Percentiles rank a stretch among this genome's conserved stretches.
phyloP scores from a whole-genome alignment of 2,797 vertebrate species.

The Graptemys geographica region DNA sequence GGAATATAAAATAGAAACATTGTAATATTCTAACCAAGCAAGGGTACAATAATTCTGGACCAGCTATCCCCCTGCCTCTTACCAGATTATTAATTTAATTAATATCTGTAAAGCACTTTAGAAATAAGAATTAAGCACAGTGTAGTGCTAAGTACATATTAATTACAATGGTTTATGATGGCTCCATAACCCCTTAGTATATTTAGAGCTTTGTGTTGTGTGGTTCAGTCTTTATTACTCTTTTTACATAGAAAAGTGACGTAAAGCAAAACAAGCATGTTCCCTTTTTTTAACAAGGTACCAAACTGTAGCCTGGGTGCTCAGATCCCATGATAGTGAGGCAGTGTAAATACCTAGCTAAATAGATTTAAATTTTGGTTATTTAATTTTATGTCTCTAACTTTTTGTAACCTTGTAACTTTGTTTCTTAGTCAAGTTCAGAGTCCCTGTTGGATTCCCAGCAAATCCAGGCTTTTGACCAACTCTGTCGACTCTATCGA shows the following conservation, averaged over 20 bases:
- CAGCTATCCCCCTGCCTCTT: slow-evolving; percentile 34
- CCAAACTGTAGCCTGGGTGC: background rate
- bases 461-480: slow-evolving; percentile 94
- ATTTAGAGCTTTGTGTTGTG: background rate
- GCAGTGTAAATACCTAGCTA: background rate
- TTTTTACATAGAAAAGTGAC: too few species aligned
- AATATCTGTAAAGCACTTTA: background rate
- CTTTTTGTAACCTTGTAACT: background rate
- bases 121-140: background rate
- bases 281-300: background rate
- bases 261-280: background rate
- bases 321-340: background rate
- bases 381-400: background rate
- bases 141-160: background rate
- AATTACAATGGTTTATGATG: background rate
- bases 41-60: slow-evolving; percentile 23
- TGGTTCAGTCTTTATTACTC: background rate
- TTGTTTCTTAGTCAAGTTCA: slow-evolving; percentile 79
- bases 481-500: slow-evolving; percentile 92
- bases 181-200: background rate
- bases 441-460: slow-evolving; percentile 90
- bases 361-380: background rate
- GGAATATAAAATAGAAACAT: slow-evolving; percentile 60
- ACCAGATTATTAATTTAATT: slow-evolving; percentile 1
- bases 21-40: slow-evolving; percentile 47